Base-by-base conservation (phyloP, 2,113 vertebrate species). In the Orientallactaga bullata region DNA sequence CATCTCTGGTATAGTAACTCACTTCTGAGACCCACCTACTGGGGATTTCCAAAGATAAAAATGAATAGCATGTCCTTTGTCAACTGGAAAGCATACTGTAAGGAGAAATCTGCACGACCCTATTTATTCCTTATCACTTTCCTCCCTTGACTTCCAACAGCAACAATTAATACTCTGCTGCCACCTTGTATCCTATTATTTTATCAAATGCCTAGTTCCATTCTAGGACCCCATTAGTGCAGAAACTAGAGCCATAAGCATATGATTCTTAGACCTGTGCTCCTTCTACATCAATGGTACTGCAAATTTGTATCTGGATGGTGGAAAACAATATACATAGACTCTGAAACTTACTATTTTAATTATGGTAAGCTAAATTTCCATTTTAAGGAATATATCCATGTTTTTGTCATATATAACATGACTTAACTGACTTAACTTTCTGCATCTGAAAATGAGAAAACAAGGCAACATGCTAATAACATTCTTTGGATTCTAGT, bases 401-500 rank as follows among this genome's bases (percentile, higher is more conserved):
- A 58, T 12, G 12, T 51, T 35, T 84, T 35, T 93, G 94, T 42
- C 82, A 80, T 91, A 20, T 90, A 65, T 81, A 55, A 47, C 5
- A 60, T 83, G 47, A 87, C 0, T 42, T 96, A 55, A 55, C 28
- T 89, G 65, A 95, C 5, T 63, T 94, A 78, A 28, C 15, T 91
- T 89, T 16, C 17, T 18, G 69, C 47, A 78, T 68, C 28, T 89
- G 17, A 84, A 95, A 91, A 91, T 86, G 16, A 96, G 63, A 4
- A 9, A 66, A 60, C 30, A 95, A 32, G n/a, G 1, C 21, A 21
- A 95, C 17, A 10, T 89, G 1, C 30, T 97, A 37, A 96, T 94
- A 89, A 20, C 7, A 89, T 0, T 94, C 4, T 94, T 98, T 93
- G 95, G 35, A 91, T 76, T 97, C 88, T 96, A 98, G 98, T 97